phyloP scores from a whole-genome alignment of 2,797 vertebrate species.

The Pseudomugil tenellus region DNA sequence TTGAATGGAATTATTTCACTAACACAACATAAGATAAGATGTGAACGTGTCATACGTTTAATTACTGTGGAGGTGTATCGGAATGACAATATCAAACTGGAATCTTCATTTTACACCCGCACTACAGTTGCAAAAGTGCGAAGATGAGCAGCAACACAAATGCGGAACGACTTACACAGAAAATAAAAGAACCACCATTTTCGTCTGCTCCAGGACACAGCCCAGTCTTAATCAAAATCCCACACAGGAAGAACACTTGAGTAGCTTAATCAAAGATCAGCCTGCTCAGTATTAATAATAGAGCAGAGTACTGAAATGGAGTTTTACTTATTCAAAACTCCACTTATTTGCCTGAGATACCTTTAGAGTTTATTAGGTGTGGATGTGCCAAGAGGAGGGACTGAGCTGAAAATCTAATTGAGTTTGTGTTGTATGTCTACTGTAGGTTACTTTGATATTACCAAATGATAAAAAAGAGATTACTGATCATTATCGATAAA shows the following conservation, averaged over 20 bases:
- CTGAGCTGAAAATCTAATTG: conserved; percentile 22
- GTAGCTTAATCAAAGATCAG: conserved; percentile 87
- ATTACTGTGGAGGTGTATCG: background rate
- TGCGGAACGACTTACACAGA: conserved; percentile 25
- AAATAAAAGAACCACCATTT: conserved; percentile 54
- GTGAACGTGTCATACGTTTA: background rate
- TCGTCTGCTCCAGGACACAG: conserved; percentile 67
- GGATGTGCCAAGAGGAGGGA: conserved; percentile 46
- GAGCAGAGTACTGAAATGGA: conserved; percentile 84
- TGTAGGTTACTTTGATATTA: background rate
- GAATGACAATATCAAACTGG: background rate
- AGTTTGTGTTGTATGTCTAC: conserved; percentile 9
- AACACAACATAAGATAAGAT: conserved; percentile 22
- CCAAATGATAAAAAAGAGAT: background rate
- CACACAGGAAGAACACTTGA: conserved; percentile 83
- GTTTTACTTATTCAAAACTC: conserved; percentile 89
- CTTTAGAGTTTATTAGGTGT: conserved; percentile 73
- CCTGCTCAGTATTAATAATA: conserved; percentile 86
- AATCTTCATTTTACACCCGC: background rate
- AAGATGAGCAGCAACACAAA: background rate
- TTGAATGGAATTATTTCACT: background rate
- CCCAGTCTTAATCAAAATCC: conserved; percentile 84
- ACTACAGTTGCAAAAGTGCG: background rate
- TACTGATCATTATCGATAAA: background rate
- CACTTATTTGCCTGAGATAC: conserved; percentile 79